Conservation (phyloP, 2,888 invertebrate species). For the Caenorhabditis macrosperma region DNA sequence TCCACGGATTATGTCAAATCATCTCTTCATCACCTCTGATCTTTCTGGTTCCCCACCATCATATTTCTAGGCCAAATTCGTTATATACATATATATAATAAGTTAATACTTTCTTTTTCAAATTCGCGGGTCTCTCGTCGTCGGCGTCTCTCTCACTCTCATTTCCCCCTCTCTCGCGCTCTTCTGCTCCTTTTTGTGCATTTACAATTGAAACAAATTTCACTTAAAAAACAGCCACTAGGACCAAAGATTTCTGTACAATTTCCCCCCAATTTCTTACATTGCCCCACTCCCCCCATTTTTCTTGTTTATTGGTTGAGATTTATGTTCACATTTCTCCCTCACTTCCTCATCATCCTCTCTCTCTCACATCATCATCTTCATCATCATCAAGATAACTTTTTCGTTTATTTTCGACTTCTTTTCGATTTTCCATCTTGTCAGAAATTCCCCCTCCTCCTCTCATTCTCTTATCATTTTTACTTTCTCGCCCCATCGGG, state of each 20-base stretch:
- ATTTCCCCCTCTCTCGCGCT: slow-evolving; percentile 7
- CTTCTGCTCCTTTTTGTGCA: slow-evolving; percentile 13
- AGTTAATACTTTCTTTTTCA: slow-evolving; percentile 10
- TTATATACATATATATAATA: not conserved
- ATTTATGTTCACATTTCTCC: not conserved
- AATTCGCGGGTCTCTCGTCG: slow-evolving; percentile 26
- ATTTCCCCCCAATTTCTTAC: not conserved
- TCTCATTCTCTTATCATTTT: too few species aligned
- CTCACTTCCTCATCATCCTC: not conserved
- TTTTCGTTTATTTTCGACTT: slow-evolving; percentile 10
- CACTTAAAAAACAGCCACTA: slow-evolving; percentile 41
- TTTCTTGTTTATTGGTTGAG: slow-evolving; percentile 5
- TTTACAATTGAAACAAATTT: slow-evolving; percentile 7
- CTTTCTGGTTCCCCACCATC: slow-evolving; percentile 14
- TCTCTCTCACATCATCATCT: slow-evolving; percentile 8
- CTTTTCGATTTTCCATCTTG: slow-evolving; percentile 7
- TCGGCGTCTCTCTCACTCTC: slow-evolving; percentile 26
- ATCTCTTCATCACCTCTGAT: slow-evolving; percentile 20
- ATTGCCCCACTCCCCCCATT: not conserved
- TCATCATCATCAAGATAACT: slow-evolving; percentile 20
- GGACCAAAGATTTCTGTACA: slow-evolving; percentile 39
- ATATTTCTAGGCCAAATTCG: slow-evolving; percentile 30
- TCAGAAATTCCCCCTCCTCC: not conserved
- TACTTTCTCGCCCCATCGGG: too few species aligned
- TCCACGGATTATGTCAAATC: not conserved